Conservation (phyloP, 2,888 invertebrate species). For the Callyntrura sp. region DNA sequence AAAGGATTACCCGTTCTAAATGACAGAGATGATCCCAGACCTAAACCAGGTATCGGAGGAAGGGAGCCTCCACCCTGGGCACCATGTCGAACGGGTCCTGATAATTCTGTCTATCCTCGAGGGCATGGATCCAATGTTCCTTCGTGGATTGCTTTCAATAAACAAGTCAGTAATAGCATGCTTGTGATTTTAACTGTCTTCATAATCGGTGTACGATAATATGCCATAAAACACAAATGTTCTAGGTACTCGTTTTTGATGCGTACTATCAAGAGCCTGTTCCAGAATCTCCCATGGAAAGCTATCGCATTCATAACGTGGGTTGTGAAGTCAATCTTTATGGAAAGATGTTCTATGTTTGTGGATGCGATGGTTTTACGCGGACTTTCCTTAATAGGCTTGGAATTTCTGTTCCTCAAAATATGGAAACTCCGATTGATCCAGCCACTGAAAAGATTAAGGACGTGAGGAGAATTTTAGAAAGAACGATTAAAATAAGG, state of each 20-base stretch:
- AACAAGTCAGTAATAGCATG: conserved; percentile 88
- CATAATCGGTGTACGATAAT: too few species aligned
- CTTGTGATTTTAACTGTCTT: conserved; percentile 14
- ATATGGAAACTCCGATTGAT: conserved; percentile 87
- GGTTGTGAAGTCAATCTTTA: conserved; percentile 92
- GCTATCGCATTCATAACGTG: conserved; percentile 91
- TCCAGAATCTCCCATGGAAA: conserved; percentile 90
- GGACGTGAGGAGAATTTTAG: conserved; percentile 83
- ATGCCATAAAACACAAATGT: neutral
- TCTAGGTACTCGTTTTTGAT: conserved; percentile 91
- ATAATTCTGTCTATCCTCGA: conserved; percentile 91
- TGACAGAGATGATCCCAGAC: conserved; percentile 86
- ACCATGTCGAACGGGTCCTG: conserved; percentile 86
- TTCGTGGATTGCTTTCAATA: conserved; percentile 95
- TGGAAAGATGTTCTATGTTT: conserved; percentile 93
- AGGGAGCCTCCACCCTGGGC: conserved; percentile 86
- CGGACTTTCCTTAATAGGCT: conserved; percentile 93
- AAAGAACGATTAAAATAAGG: too few species aligned
- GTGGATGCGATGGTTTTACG: conserved; percentile 95
- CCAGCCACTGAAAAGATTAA: conserved; percentile 84
- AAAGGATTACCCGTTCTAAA: conserved; percentile 88
- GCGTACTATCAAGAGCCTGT: conserved; percentile 93
- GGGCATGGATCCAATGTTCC: conserved; percentile 92
- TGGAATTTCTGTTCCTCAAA: conserved; percentile 93
- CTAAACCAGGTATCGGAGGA: conserved; percentile 88